Evolutionary conservation across 1,140 invertebrate species (phyloP).

Genomic region (Phocides pigmalion): DNA sequence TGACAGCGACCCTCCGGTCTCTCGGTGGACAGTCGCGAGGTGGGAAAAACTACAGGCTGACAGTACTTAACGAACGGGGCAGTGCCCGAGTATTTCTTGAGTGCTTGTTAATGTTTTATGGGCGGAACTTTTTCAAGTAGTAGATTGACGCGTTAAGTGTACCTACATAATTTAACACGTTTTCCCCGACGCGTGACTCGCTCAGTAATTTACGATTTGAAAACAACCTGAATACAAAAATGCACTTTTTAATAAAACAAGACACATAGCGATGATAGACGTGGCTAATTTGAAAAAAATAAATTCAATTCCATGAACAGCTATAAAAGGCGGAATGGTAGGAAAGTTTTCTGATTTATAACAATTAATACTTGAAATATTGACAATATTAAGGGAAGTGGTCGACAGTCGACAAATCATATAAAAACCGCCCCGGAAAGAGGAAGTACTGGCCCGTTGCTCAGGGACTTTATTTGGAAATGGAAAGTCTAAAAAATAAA

Average conservation of each 20-base stretch:
- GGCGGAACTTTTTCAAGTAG: constrained; percentile 80
- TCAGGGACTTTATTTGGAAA: constrained; percentile 82
- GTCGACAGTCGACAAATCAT: constrained; percentile 81
- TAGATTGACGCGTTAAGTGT: constrained; percentile 80
- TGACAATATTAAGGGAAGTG: constrained; percentile 82
- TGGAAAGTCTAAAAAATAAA: constrained; percentile 83
- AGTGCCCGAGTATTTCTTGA: constrained; percentile 76
- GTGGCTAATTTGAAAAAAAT: constrained; percentile 59
- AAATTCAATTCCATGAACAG: constrained; percentile 56
- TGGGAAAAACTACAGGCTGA: constrained; percentile 80
- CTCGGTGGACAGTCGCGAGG: constrained; percentile 64
- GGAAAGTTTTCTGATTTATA: constrained; percentile 79
- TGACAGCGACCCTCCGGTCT: constrained; percentile 73
- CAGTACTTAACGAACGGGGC: constrained; percentile 79
- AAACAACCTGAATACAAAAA: neutral
- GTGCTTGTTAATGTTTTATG: constrained; percentile 84
- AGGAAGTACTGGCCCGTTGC: constrained; percentile 78
- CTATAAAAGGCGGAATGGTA: constrained; percentile 57
- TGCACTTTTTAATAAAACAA: neutral
- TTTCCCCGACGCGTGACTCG: constrained; percentile 50
- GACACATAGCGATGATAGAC: constrained; percentile 28
- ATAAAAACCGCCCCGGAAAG: constrained; percentile 81
- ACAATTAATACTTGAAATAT: constrained; percentile 84
- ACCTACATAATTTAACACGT: constrained; percentile 80
- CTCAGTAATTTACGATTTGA: constrained; percentile 29